These are phyloP conservation scores for Dioctria linearis DNA, from an alignment of 2,888 invertebrate genomes.

Conservation along the genomic window DNA sequence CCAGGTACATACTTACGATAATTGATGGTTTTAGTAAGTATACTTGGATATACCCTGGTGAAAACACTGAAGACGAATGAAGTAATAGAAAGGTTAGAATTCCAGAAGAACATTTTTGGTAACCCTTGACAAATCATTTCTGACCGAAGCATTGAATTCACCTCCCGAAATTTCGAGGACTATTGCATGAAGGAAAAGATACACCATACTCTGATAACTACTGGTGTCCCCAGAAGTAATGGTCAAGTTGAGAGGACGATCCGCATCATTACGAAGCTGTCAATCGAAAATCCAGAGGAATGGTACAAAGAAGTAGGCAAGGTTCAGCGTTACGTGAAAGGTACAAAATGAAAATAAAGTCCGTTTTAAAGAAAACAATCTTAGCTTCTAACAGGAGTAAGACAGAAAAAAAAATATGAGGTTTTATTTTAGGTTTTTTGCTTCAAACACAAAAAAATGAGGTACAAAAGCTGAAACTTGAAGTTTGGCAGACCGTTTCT, in stretches of 20 bases:
- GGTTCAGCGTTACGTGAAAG: conserved; percentile 62
- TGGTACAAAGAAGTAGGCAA: conserved; percentile 62
- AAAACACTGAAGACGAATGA: conserved; percentile 62
- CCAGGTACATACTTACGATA: not conserved
- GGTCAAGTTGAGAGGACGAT: conserved; percentile 66
- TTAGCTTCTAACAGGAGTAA: no score
- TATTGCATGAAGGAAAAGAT: conserved; percentile 65
- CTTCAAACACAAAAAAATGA: no score
- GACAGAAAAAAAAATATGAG: no score
- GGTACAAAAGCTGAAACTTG: no score
- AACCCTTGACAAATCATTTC: conserved; percentile 64
- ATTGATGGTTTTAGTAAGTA: conserved; percentile 1
- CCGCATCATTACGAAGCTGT: conserved; percentile 63
- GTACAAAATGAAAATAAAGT: no score
- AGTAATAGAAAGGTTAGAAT: conserved; percentile 61
- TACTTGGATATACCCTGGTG: conserved; percentile 25
- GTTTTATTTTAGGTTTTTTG: no score
- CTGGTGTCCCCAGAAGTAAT: conserved; percentile 64
- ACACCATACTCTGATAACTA: conserved; percentile 61
- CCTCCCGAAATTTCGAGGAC: conserved; percentile 63
- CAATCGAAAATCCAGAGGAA: conserved; percentile 62
- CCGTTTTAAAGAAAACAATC: no score
- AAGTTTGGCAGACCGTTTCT: no score
- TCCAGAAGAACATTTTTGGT: conserved; percentile 64
- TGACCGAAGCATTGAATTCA: conserved; percentile 66